Evolutionary conservation across 2,113 vertebrate genomes (phyloP).

Genomic region (Acanthochromis polyacanthus): DNA sequence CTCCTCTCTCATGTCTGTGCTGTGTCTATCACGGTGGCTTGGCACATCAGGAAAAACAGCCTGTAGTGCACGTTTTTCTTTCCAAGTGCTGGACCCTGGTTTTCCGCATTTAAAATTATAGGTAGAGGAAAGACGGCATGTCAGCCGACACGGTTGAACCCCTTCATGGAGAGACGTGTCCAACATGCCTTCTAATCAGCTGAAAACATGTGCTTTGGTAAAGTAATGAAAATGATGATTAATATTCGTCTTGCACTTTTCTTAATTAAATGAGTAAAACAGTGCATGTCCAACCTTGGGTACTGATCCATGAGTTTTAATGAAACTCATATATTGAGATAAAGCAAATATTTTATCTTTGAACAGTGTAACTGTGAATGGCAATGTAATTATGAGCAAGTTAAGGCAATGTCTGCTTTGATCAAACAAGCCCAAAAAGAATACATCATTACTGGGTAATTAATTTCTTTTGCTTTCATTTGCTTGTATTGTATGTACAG

Average conservation of each 20-base stretch:
- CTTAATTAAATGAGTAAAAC: no score
- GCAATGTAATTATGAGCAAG: background rate
- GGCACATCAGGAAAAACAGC: conserved; percentile 40
- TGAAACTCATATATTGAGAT: background rate
- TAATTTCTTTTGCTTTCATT: background rate
- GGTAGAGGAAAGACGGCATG: background rate
- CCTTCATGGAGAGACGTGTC: background rate
- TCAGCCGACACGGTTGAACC: background rate
- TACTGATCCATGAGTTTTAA: background rate
- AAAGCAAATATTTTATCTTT: background rate
- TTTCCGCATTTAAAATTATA: conserved; percentile 15
- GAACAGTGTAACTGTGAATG: background rate
- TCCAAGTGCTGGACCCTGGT: conserved; percentile 8
- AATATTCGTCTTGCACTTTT: background rate
- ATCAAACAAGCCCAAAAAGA: background rate
- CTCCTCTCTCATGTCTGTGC: conserved; percentile 48
- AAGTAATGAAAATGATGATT: background rate
- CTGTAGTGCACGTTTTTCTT: conserved; percentile 7
- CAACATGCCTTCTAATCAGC: background rate
- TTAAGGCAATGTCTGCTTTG: background rate
- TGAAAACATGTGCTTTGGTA: background rate
- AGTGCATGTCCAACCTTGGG: background rate
- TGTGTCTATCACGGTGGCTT: conserved; percentile 31
- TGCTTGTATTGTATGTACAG: background rate
- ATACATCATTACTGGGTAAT: background rate